Percentiles rank a stretch among this genome's conserved stretches.
phyloP scores from a whole-genome alignment of 1,140 invertebrate genomes.

The Tetragnatha versicolor region DNA sequence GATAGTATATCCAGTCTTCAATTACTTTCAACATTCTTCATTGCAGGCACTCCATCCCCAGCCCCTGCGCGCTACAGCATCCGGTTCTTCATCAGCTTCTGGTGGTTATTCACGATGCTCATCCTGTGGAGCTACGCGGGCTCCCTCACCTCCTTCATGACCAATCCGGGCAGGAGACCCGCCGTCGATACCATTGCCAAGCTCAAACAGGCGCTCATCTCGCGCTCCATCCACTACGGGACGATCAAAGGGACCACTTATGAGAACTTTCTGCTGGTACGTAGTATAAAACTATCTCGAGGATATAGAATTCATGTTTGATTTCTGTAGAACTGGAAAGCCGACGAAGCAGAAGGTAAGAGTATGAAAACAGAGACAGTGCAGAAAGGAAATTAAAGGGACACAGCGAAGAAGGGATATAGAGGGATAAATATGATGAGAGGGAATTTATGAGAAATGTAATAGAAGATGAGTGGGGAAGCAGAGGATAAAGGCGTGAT shows the following conservation, averaged over 20 bases:
- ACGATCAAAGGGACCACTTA: constrained; percentile 25
- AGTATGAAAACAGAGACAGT: no score
- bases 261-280: constrained; percentile 13
- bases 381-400: no score
- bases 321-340: no score
- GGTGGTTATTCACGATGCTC: constrained; percentile 60
- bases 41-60: constrained; percentile 3
- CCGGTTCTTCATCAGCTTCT: constrained; percentile 33
- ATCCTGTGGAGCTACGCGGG: constrained; percentile 79
- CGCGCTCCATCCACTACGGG: constrained; percentile 3
- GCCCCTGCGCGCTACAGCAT: constrained; percentile 31
- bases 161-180: constrained; percentile 61
- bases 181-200: constrained; percentile 36
- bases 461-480: no score
- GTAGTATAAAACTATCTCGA: not conserved
- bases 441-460: no score
- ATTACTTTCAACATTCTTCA: no score
- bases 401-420: no score
- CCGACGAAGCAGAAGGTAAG: no score
- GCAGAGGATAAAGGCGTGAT: no score
- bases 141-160: constrained; percentile 74
- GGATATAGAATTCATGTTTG: not conserved
- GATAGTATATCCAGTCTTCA: no score
- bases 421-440: no score
- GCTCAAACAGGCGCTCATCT: not conserved